Percentiles rank a stretch among this genome's conserved stretches.
Evolutionary conservation across 2,888 invertebrate genomes (phyloP).

Genomic region (Oxyteleia sp.): DNA sequence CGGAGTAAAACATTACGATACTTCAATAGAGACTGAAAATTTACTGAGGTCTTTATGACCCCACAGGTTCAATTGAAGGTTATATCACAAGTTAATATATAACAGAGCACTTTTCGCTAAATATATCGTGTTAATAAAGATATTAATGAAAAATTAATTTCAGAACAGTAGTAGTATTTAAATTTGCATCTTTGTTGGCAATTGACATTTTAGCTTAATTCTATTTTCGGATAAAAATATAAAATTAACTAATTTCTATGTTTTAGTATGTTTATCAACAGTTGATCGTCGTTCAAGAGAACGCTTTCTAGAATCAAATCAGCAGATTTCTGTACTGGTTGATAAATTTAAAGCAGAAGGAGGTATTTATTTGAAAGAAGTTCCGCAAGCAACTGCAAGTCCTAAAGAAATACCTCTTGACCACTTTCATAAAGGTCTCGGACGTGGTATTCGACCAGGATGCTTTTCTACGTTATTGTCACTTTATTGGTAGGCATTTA

Average conservation of each 20-base stretch:
- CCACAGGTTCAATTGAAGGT: no score
- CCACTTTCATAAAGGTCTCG: conserved; percentile 84
- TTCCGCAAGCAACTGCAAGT: conserved; percentile 83
- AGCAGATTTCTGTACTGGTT: conserved; percentile 96
- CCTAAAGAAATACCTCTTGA: conserved; percentile 84
- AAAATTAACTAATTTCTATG: conserved; percentile 86
- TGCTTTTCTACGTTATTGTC: conserved; percentile 85
- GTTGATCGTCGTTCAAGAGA: conserved; percentile 95
- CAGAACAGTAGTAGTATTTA: no score
- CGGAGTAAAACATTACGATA: no score
- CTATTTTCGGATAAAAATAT: no score
- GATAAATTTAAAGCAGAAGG: conserved; percentile 97
- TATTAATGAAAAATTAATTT: no score
- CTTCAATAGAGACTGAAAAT: no score
- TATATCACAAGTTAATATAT: no score
- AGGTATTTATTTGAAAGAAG: conserved; percentile 91
- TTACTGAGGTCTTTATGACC: no score
- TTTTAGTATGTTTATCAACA: conserved; percentile 92
- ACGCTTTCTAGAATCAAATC: conserved; percentile 96
- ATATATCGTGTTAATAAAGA: no score
- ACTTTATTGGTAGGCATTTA: conserved; percentile 82
- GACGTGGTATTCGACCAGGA: conserved; percentile 85
- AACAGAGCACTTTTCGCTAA: no score
- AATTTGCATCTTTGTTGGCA: no score
- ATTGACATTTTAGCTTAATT: no score